Evolutionary conservation across 1,140 invertebrate genomes (phyloP).

Genomic region (Drosophila sp.): DNA sequence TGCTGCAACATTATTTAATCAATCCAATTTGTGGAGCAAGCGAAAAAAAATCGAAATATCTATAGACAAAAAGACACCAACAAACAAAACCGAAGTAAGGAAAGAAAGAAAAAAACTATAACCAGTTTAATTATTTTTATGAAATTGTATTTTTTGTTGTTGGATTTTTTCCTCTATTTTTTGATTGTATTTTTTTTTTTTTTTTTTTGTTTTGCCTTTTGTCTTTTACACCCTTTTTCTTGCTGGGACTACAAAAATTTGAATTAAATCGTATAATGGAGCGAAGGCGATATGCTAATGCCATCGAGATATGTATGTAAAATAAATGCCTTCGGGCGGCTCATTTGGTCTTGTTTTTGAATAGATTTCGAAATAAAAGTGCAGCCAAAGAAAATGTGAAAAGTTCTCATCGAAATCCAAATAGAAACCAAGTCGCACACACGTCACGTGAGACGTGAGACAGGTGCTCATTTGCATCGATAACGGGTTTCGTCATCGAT

Average conservation of each 20-base stretch:
- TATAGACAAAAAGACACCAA: constrained; percentile 66
- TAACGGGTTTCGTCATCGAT: constrained; percentile 47
- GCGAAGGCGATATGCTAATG: constrained; percentile 47
- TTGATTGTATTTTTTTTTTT: too few species aligned
- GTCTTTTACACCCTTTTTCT: constrained; percentile 47
- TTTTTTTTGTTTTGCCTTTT: constrained; percentile 30
- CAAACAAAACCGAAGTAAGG: constrained; percentile 36
- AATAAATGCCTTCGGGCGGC: constrained; percentile 54
- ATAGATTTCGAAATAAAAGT: constrained; percentile 57
- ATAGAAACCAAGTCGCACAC: constrained; percentile 35
- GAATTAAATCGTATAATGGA: constrained; percentile 77
- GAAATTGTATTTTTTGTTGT: constrained; percentile 65
- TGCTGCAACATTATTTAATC: constrained; percentile 83
- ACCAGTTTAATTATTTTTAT: constrained; percentile 82
- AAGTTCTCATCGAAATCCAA: constrained; percentile 57
- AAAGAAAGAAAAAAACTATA: constrained; percentile 61
- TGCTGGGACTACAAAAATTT: constrained; percentile 55
- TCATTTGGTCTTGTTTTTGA: constrained; percentile 54
- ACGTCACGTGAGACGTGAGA: constrained; percentile 19
- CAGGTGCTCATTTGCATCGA: constrained; percentile 68
- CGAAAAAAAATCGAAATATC: constrained; percentile 72
- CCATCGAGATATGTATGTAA: constrained; percentile 50
- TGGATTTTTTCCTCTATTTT: constrained; percentile 39
- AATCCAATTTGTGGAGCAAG: constrained; percentile 81
- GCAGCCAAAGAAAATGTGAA: constrained; percentile 40